Conservation (phyloP, 2,888 invertebrate species). For the Meganola albula region DNA sequence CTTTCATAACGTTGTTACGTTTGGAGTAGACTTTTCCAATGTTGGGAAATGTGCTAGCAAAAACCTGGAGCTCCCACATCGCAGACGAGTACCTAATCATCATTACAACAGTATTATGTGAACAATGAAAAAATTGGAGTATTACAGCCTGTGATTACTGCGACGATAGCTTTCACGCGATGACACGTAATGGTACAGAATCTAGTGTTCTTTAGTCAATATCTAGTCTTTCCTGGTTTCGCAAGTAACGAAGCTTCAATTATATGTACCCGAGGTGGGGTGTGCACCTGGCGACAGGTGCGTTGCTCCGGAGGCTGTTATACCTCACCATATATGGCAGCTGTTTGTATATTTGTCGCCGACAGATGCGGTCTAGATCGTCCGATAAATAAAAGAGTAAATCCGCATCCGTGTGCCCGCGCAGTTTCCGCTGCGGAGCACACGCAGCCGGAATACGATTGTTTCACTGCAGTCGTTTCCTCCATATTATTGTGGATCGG, state of each 20-base stretch:
- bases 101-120: conserved; percentile 45
- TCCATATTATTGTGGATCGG: conserved; percentile 59
- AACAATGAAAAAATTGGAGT: conserved; percentile 44
- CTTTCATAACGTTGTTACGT: conserved; percentile 74
- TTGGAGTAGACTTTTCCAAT: conserved; percentile 63
- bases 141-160: conserved; percentile 47
- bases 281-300: conserved; percentile 70
- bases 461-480: conserved; percentile 70
- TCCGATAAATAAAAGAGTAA: conserved; percentile 68
- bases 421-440: conserved; percentile 60
- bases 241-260: conserved; percentile 20
- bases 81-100: conserved; percentile 60
- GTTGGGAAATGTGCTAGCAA: conserved; percentile 62
- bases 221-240: conserved; percentile 25
- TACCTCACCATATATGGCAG: conserved; percentile 62
- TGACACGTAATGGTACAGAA: conserved; percentile 44
- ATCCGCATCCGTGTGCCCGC: conserved; percentile 62
- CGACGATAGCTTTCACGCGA: conserved; percentile 56
- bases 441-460: conserved; percentile 67
- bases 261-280: conserved; percentile 8
- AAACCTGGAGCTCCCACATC: conserved; percentile 68
- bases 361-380: conserved; percentile 75
- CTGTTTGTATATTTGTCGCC: conserved; percentile 57
- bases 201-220: no score
- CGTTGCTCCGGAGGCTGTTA: conserved; percentile 50